These are phyloP conservation scores for Pararge aegeria DNA, from an alignment of 1,140 invertebrate species.

Conservation along the genomic window DNA sequence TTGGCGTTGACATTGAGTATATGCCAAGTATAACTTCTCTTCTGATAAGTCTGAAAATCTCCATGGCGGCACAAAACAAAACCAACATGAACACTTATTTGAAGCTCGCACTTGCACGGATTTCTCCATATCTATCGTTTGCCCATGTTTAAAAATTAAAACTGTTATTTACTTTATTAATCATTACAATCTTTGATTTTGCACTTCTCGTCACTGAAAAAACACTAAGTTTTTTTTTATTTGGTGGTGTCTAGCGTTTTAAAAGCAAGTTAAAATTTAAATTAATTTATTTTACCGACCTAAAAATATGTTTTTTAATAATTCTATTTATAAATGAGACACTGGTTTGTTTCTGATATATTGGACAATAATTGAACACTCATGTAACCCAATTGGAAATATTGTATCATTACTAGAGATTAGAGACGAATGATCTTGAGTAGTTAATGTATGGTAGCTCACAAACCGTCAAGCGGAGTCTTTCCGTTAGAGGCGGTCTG, in stretches of 20 bases:
- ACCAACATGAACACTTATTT: slow-evolving; percentile 44
- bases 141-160: slow-evolving; percentile 18
- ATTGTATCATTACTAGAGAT: background rate
- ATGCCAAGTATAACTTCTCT: slow-evolving; percentile 88
- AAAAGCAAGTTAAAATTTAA: too few species aligned
- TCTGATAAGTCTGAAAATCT: slow-evolving; percentile 81
- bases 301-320: too few species aligned
- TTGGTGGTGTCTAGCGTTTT: too few species aligned
- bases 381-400: background rate
- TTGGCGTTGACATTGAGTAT: slow-evolving; percentile 87
- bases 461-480: slow-evolving; percentile 58
- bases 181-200: background rate
- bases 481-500: slow-evolving; percentile 62
- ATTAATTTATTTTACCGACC: too few species aligned
- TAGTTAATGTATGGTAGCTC: slow-evolving; percentile 15
- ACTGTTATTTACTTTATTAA: background rate
- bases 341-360: too few species aligned
- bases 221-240: too few species aligned
- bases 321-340: too few species aligned
- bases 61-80: slow-evolving; percentile 59
- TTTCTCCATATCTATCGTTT: slow-evolving; percentile 57
- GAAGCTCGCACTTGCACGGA: slow-evolving; percentile 40
- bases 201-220: background rate
- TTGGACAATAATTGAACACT: too few species aligned
- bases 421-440: slow-evolving; percentile 20